A percentile compares a stretch with the other conserved stretches of the same genome.
phyloP scores from a whole-genome alignment of 2,113 vertebrate genomes.

The Furnarius figulus region DNA sequence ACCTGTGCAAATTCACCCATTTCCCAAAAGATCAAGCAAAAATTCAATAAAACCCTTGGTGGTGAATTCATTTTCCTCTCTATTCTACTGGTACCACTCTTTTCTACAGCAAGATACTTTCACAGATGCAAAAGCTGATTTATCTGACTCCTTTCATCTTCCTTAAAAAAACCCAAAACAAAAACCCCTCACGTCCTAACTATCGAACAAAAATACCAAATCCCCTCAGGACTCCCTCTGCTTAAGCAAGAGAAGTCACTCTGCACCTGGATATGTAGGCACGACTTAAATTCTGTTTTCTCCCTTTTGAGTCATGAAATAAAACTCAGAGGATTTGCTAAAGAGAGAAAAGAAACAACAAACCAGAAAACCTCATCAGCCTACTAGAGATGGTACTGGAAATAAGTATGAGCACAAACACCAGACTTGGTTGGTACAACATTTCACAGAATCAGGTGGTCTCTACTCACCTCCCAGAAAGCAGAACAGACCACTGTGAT shows the following conservation, averaged over 20 bases:
- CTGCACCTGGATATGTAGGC: not conserved
- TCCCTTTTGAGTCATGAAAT: not conserved
- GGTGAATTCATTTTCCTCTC: not conserved
- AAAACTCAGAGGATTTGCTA: not conserved
- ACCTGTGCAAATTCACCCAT: not conserved
- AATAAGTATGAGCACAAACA: not conserved
- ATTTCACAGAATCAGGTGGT: not conserved
- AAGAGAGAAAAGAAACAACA: not conserved
- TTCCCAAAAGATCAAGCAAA: not conserved
- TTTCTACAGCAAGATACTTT: not conserved
- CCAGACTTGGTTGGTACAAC: not conserved
- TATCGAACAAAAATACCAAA: not conserved
- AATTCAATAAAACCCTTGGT: not conserved
- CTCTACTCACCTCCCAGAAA: not conserved
- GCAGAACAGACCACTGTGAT: not conserved
- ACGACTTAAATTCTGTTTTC: not conserved
- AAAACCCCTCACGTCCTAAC: not conserved
- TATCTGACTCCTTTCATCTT: not conserved
- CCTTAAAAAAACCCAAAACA: not conserved
- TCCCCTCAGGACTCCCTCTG: not conserved
- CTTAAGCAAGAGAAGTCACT: not conserved
- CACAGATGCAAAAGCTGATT: not conserved
- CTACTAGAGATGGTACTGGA: not conserved
- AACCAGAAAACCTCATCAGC: not conserved
- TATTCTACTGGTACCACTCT: not conserved